Evolutionary conservation across 2,113 vertebrate species (phyloP).

Genomic region (Oncorhynchus keta): DNA sequence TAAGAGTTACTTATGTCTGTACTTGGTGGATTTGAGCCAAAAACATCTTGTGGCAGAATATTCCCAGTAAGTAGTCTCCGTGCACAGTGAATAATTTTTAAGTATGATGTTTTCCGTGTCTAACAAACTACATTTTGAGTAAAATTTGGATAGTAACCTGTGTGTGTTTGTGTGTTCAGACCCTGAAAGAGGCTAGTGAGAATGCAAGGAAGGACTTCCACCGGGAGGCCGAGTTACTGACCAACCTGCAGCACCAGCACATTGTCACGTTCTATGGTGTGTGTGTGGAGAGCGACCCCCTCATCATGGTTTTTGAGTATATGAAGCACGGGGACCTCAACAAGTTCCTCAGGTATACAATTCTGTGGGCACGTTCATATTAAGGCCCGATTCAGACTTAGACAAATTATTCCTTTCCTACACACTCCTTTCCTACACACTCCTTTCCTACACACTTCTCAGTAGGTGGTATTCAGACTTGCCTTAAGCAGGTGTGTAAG

Average conservation of each 20-base stretch:
- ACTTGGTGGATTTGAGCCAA: constrained; percentile 37
- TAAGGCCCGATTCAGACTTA: too few relatives aligned
- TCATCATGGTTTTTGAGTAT: constrained; percentile 99
- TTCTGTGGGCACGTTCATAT: too few relatives aligned
- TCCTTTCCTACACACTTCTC: too few relatives aligned
- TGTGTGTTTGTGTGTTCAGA: constrained; percentile 69
- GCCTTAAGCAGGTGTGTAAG: too few relatives aligned
- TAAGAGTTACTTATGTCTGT: not conserved
- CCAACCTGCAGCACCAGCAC: constrained; percentile 95
- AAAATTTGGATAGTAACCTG: not conserved
- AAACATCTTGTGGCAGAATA: constrained; percentile 36
- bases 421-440: too few relatives aligned
- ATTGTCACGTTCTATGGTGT: constrained; percentile 97
- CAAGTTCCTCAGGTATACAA: constrained; percentile 92
- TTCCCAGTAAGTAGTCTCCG: constrained; percentile 13
- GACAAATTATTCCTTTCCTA: too few relatives aligned
- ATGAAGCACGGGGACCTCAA: constrained; percentile 99
- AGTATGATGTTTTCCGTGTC: not conserved
- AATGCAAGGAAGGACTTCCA: constrained; percentile 98
- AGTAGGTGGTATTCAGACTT: too few relatives aligned
- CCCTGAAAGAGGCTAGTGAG: constrained; percentile 95
- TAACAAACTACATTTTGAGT: too few relatives aligned
- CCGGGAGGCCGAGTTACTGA: constrained; percentile 93
- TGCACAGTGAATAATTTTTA: not conserved
- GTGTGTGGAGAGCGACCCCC: constrained; percentile 94